Conservation (phyloP, 2,113 vertebrate genomes). For the Gallinago media region DNA sequence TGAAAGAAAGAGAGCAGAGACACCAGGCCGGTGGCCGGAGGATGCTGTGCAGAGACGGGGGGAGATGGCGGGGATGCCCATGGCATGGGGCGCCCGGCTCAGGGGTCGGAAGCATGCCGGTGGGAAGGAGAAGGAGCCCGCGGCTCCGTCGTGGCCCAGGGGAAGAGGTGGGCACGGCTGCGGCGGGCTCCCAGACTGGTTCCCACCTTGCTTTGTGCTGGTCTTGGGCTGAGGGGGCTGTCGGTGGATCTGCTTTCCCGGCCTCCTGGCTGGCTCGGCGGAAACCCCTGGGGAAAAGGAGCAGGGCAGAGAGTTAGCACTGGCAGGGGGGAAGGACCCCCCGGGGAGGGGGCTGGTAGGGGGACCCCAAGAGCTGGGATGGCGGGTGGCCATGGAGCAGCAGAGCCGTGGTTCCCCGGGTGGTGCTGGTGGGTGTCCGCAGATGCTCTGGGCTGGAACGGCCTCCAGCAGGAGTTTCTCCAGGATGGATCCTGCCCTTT, state of each 20-base stretch:
- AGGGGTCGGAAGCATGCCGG: slow-evolving; percentile 24
- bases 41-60: not conserved
- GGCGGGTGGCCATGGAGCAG: not conserved
- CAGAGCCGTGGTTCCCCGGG: not conserved
- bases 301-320: slow-evolving; percentile 76
- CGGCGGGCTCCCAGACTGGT: slow-evolving; percentile 68
- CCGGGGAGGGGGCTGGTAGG: not conserved
- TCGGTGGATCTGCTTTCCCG: slow-evolving; percentile 92
- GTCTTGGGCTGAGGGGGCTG: slow-evolving; percentile 82
- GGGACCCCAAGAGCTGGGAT: not conserved
- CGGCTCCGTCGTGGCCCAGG: not conserved
- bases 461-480: not conserved
- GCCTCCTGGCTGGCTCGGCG: slow-evolving; percentile 87
- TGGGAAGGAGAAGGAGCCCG: slow-evolving; percentile 39
- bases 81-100: not conserved
- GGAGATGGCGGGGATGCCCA: not conserved
- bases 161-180: slow-evolving; percentile 52
- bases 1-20: slow-evolving; percentile 26
- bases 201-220: slow-evolving; percentile 94
- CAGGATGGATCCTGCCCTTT: not conserved
- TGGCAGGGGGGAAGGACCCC: not conserved
- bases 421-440: too few species aligned
- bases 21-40: slow-evolving; percentile 2
- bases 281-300: slow-evolving; percentile 82
- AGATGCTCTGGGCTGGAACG: not conserved